Conservation (phyloP, 2,888 invertebrate species). For the Drosophila quinaria region DNA sequence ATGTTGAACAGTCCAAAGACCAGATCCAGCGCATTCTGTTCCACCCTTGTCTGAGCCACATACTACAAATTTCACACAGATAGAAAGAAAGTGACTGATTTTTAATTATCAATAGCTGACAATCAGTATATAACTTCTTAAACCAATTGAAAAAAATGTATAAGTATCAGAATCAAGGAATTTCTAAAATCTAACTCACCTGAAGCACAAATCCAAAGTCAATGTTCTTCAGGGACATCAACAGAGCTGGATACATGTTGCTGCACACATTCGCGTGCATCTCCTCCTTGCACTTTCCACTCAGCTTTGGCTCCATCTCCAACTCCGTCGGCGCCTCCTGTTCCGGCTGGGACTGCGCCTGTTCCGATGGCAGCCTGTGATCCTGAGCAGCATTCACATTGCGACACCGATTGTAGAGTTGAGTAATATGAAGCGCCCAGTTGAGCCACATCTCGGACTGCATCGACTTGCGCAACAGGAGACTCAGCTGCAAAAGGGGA, state of each 20-base stretch:
- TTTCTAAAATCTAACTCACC: slow-evolving; percentile 83
- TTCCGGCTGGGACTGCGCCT: slow-evolving; percentile 13
- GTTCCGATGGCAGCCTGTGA: slow-evolving; percentile 9
- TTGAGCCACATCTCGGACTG: slow-evolving; percentile 81
- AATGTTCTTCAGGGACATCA: slow-evolving; percentile 90
- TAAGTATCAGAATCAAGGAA: no score
- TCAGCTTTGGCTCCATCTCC: slow-evolving; percentile 51
- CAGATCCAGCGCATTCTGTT: slow-evolving; percentile 81
- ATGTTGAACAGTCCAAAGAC: slow-evolving; percentile 83
- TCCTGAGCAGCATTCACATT: slow-evolving; percentile 41
- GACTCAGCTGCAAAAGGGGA: slow-evolving; percentile 65
- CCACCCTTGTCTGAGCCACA: slow-evolving; percentile 79
- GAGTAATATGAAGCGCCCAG: slow-evolving; percentile 81
- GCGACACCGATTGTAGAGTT: slow-evolving; percentile 81
- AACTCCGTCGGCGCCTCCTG: slow-evolving; percentile 24
- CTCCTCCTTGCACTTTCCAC: slow-evolving; percentile 61
- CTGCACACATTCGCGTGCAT: slow-evolving; percentile 87
- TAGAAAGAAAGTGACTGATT: no score
- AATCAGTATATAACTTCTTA: no score
- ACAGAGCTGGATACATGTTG: slow-evolving; percentile 91
- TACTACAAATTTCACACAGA: slow-evolving; percentile 46
- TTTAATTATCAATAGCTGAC: no score
- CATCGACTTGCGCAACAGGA: slow-evolving; percentile 77
- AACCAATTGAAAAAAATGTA: no score
- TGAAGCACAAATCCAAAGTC: slow-evolving; percentile 91